Conservation (phyloP, 2,113 vertebrate species). For the Tenebrosternarchus preto region DNA sequence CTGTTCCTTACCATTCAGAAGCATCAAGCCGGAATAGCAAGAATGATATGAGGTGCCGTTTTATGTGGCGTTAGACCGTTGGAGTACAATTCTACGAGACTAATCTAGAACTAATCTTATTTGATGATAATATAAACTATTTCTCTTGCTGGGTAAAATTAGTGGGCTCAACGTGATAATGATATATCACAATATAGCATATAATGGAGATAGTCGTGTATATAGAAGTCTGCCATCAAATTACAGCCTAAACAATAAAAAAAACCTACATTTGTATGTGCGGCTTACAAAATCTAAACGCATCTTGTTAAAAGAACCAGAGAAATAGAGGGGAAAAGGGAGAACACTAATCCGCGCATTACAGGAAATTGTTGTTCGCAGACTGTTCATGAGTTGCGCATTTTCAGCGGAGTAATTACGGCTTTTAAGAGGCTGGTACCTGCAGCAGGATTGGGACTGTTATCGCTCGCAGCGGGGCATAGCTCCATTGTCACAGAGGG, state of each 20-base stretch:
- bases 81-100: background rate
- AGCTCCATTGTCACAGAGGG: too few species aligned
- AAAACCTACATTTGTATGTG: conserved; percentile 52
- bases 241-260: background rate
- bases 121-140: conserved; percentile 16
- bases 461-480: too few species aligned
- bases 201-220: background rate
- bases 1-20: background rate
- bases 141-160: background rate
- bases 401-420: conserved; percentile 67
- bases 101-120: conserved; percentile 28
- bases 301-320: conserved; percentile 58
- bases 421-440: conserved; percentile 67
- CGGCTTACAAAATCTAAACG: conserved; percentile 61
- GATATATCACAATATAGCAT: conserved; percentile 11
- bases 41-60: background rate
- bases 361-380: conserved; percentile 68
- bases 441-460: conserved; percentile 37
- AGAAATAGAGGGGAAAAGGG: conserved; percentile 15
- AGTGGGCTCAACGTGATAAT: conserved; percentile 18
- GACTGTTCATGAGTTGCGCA: conserved; percentile 63
- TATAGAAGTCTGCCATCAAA: background rate
- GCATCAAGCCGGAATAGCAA: background rate
- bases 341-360: conserved; percentile 61
- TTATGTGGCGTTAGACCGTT: background rate